Conservation (phyloP, 1,140 invertebrate species). For the Aphaenogaster ashmeadi region DNA sequence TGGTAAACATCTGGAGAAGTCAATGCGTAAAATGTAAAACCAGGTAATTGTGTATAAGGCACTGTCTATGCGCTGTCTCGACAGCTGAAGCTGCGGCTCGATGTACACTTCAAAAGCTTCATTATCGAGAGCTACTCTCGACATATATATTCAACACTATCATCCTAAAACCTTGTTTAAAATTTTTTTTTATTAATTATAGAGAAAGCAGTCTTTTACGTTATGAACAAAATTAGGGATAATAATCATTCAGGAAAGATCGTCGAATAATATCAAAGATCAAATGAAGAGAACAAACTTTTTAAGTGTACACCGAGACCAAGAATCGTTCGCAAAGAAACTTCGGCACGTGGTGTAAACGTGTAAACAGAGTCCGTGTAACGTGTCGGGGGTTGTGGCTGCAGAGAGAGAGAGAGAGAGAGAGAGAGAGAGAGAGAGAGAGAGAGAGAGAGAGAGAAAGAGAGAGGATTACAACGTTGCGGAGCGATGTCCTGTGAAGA, state of each 20-base stretch:
- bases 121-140: not conserved
- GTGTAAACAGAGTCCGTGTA: slow-evolving; percentile 76
- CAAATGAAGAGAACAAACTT: not conserved
- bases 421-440: slow-evolving; percentile 22
- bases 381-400: slow-evolving; percentile 18
- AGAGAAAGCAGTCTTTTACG: not conserved
- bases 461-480: slow-evolving; percentile 3
- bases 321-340: slow-evolving; percentile 69
- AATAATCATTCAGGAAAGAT: not conserved
- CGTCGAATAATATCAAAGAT: not conserved
- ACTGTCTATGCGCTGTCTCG: slow-evolving; percentile 75
- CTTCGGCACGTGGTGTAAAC: slow-evolving; percentile 58
- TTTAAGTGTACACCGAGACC: slow-evolving; percentile 31
- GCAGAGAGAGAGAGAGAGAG: slow-evolving; percentile 9
- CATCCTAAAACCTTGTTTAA: not conserved
- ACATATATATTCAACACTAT: not conserved
- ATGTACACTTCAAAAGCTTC: slow-evolving; percentile 25
- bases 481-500: slow-evolving; percentile 25
- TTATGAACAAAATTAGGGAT: not conserved
- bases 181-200: not conserved
- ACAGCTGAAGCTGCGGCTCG: slow-evolving; percentile 66
- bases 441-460: not conserved
- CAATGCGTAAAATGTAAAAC: slow-evolving; percentile 74
- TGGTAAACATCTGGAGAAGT: slow-evolving; percentile 75
- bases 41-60: slow-evolving; percentile 75